Conservation (phyloP, 2,888 invertebrate species). For the Caenorhabditis drosophilae region DNA sequence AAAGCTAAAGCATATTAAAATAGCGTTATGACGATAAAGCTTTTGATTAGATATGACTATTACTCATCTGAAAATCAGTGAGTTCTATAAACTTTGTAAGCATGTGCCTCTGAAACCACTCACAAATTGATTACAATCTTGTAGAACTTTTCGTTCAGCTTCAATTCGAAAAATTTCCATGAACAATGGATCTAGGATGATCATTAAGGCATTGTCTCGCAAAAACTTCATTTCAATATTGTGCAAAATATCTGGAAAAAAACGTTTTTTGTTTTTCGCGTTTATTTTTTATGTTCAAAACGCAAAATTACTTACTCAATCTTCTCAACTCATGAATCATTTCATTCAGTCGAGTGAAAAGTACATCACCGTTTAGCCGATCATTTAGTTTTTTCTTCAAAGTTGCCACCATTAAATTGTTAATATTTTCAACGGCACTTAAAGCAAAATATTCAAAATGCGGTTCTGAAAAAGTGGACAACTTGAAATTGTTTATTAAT, state of each 20-base stretch:
- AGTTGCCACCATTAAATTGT: neutral
- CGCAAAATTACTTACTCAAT: constrained; percentile 11
- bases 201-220: neutral
- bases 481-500: neutral
- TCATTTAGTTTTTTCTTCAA: constrained; percentile 1
- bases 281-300: neutral
- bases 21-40: too few relatives aligned
- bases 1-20: too few relatives aligned
- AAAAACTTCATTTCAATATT: constrained; percentile 11
- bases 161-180: constrained; percentile 22
- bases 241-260: constrained; percentile 22
- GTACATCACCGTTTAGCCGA: constrained; percentile 1
- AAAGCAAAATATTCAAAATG: neutral
- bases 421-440: neutral
- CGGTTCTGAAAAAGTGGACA: neutral
- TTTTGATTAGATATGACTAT: too few relatives aligned
- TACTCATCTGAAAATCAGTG: too few relatives aligned
- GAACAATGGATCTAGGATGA: constrained; percentile 23
- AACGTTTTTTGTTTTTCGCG: constrained; percentile 2
- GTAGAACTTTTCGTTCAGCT: neutral
- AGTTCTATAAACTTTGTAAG: too few relatives aligned
- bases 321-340: constrained; percentile 4
- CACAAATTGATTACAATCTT: constrained; percentile 12
- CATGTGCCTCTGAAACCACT: too few relatives aligned
- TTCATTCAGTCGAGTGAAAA: neutral